Evolutionary conservation across 2,888 invertebrate genomes (phyloP).

Genomic region (Biston stratarius): DNA sequence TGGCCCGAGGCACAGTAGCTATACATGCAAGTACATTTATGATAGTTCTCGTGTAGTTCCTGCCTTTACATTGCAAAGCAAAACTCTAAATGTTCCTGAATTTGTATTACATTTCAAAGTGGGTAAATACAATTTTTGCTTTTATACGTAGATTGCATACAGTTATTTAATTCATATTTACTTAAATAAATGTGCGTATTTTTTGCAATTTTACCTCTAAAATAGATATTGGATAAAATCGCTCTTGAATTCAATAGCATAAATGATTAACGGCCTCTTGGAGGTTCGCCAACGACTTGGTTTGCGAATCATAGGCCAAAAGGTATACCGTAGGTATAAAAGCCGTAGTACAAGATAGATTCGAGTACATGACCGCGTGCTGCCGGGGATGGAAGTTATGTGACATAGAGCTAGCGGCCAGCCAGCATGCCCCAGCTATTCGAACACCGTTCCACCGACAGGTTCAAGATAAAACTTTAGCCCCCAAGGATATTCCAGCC

Average conservation of each 20-base stretch:
- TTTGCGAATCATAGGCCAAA: slow-evolving; percentile 45
- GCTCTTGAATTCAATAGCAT: slow-evolving; percentile 19
- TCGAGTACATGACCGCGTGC: slow-evolving; percentile 27
- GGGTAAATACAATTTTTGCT: background rate
- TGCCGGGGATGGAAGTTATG: slow-evolving; percentile 39
- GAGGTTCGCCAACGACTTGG: slow-evolving; percentile 42
- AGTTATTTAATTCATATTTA: background rate
- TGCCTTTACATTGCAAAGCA: background rate
- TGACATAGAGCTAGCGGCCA: slow-evolving; percentile 21
- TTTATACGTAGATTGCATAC: background rate
- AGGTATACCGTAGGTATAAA: slow-evolving; percentile 24
- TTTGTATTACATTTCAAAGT: background rate
- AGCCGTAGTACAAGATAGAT: slow-evolving; percentile 26
- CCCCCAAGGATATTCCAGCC: slow-evolving; percentile 6
- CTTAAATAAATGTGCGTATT: background rate
- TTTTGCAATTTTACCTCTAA: background rate
- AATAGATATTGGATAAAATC: slow-evolving; percentile 25
- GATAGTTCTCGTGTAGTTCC: slow-evolving; percentile 5
- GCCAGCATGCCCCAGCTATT: slow-evolving; percentile 10
- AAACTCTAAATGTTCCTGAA: background rate
- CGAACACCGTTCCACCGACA: slow-evolving; percentile 7
- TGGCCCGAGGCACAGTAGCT: slow-evolving; percentile 5
- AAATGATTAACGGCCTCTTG: slow-evolving; percentile 30
- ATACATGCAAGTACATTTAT: background rate
- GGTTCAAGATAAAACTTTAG: slow-evolving; percentile 22